Percentiles rank a stretch among this genome's conserved stretches.
Evolutionary conservation across 1,140 invertebrate species (phyloP).

Genomic region (Agraylea sexmaculata): DNA sequence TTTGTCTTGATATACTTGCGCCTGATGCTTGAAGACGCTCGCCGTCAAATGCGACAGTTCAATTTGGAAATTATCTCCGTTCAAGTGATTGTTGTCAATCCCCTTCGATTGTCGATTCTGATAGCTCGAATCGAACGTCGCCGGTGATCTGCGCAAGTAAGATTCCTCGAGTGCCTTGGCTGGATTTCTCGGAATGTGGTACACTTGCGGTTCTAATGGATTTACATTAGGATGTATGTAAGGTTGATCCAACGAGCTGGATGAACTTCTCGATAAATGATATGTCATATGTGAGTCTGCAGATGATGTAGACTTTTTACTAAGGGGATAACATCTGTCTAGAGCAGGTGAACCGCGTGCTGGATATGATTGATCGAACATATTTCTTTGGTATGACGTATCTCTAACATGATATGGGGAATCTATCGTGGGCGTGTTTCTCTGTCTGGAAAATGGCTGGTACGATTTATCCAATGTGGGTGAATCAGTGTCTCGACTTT

Average conservation of each 20-base stretch:
- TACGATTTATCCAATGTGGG: slow-evolving; percentile 20
- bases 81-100: slow-evolving; percentile 18
- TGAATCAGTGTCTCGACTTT: slow-evolving; percentile 22
- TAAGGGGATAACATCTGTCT: slow-evolving; percentile 18
- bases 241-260: slow-evolving; percentile 21
- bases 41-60: slow-evolving; percentile 16
- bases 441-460: slow-evolving; percentile 16
- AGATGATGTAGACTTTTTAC: slow-evolving; percentile 19
- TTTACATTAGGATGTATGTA: slow-evolving; percentile 31
- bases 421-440: slow-evolving; percentile 17
- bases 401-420: slow-evolving; percentile 13
- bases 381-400: slow-evolving; percentile 11
- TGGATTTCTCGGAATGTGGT: slow-evolving; percentile 18
- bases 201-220: slow-evolving; percentile 27
- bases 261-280: slow-evolving; percentile 23
- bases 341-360: slow-evolving; percentile 16
- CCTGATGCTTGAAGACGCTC: slow-evolving; percentile 18
- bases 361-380: slow-evolving; percentile 2
- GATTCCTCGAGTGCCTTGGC: slow-evolving; percentile 21
- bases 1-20: slow-evolving; percentile 17
- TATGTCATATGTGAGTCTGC: slow-evolving; percentile 21
- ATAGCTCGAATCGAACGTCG: slow-evolving; percentile 15
- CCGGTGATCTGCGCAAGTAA: slow-evolving; percentile 16
- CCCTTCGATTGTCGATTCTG: slow-evolving; percentile 16
- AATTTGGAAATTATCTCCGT: slow-evolving; percentile 12